These are phyloP conservation scores for Sarcophilus harrisii DNA, from an alignment of 2,797 vertebrate genomes.

Conservation along the genomic window DNA sequence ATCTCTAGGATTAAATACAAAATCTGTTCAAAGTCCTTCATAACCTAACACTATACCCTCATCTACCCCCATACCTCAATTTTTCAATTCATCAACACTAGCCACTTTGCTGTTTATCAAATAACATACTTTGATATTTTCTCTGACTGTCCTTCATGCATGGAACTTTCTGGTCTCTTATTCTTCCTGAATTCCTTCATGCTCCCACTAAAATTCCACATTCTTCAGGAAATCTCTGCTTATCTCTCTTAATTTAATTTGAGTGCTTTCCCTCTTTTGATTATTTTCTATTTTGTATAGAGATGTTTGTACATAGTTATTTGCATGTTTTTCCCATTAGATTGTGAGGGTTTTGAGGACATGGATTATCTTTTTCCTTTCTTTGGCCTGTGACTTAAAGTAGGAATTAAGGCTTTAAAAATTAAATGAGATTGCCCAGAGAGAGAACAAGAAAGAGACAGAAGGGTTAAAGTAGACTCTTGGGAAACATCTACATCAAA, in stretches of 20 bases:
- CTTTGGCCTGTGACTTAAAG: background rate
- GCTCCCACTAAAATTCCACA: background rate
- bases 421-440: background rate
- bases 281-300: background rate
- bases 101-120: background rate
- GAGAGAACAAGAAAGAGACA: background rate
- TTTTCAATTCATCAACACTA: background rate
- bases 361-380: background rate
- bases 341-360: background rate
- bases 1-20: background rate
- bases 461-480: background rate
- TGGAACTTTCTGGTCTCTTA: too few species aligned
- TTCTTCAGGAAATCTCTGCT: background rate
- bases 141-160: background rate
- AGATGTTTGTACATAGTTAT: background rate
- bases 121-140: background rate
- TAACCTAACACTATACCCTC: background rate
- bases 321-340: background rate
- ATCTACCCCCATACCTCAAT: too few species aligned
- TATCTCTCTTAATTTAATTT: background rate
- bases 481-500: background rate
- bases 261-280: background rate
- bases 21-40: background rate
- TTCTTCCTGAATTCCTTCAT: background rate
- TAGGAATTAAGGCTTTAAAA: background rate